Evolutionary conservation across 2,888 invertebrate species (phyloP), one percentile per base, ranked within the genome.

Genomic region (Apocheima hispidaria): DNA sequence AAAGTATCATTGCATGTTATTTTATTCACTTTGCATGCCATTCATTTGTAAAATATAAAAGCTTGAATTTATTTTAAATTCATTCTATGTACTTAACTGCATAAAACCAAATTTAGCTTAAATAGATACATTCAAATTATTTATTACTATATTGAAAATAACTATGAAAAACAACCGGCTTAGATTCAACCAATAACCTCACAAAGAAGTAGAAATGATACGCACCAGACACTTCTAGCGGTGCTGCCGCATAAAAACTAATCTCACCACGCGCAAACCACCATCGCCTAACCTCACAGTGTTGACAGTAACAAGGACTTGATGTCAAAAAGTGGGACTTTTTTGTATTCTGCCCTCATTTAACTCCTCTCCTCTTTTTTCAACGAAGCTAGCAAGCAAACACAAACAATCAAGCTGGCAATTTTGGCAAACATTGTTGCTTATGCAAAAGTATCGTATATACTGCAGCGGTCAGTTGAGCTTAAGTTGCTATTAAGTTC

Each of bases 281-380:
- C 52, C 56, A 58, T 52, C 60, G 58, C 58, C 50, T 66, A 60
- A 66, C 60, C 20, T 55, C 52, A 58, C 57, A 35, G 61, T 51
- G 50, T 51, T 33, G 40, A 65, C 55, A 64, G 35, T 40, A 20
- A 53, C 30, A 35, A 54, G 26, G 18, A 54, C 33, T 65, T 53
- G 26, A 28, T 53, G 1, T 21, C 23, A 7, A 46, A 23, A 38
- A 38, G 26, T 12, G 10, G 40, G 52, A 4, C 4, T n/a, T 12
- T 4, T 48, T 50, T 23, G 41, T 49, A 21, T 54, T 49, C 49
- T 52, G 41, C 41, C 36, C 16, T 18, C 18, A n/a, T 30, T n/a
- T 18, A 28, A 9, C 9, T 30, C 30, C n/a, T n/a, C n/a, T n/a
- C n/a, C n/a, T n/a, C n/a, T n/a, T n/a, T n/a, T n/a, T n/a, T n/a